Evolutionary conservation across 2,113 vertebrate species (phyloP), one percentile per base, ranked within the genome.

Genomic region (Mormyrus lacerda): DNA sequence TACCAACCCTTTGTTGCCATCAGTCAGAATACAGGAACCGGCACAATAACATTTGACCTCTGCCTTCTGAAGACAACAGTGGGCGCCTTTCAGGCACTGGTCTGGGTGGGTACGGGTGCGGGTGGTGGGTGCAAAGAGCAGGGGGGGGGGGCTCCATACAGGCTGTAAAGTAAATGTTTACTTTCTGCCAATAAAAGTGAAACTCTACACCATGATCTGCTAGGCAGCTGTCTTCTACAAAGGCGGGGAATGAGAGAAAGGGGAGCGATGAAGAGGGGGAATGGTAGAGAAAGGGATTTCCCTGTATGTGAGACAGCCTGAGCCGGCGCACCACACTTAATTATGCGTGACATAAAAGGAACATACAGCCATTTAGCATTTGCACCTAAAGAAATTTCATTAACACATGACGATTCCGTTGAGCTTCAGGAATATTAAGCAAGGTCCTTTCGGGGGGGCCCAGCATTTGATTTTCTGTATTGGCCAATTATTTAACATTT

Each of bases 141-240:
- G 88, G 88, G 50, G 44, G 47, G 45, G 8, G 88, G 79, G 47
- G 55, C n/a, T 51, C 82, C 88, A 89, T 86, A 73, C 58, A 73
- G 89, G 89, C 89, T 73, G 89, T 55, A 86, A 58, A 86, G 89
- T 73, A 89, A 89, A 89, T 89, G 89, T 89, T 89, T 89, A 53
- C 89, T 86, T 89, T 89, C 83, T 89, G 89, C 89, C 55, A 89
- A 89, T 89, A 89, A 89, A 89, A 89, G 89, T 89, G 89, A 89
- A 87, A 89, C 83, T 89, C 89, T 89, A 86, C 55, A 86, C 89
- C 83, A 39, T 42, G 83, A 89, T 86, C 82, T 61, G 83, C 55
- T 44, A 51, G 83, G 83, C 89, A 89, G 89, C 89, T 89, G 89
- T 86, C 84, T 69, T 48, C 55, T 21, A 89, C 89, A 89, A 89